A percentile compares a stretch with the other conserved stretches of the same genome.
phyloP scores from a whole-genome alignment of 2,888 invertebrate species.

The Tryphoninae sp. region DNA sequence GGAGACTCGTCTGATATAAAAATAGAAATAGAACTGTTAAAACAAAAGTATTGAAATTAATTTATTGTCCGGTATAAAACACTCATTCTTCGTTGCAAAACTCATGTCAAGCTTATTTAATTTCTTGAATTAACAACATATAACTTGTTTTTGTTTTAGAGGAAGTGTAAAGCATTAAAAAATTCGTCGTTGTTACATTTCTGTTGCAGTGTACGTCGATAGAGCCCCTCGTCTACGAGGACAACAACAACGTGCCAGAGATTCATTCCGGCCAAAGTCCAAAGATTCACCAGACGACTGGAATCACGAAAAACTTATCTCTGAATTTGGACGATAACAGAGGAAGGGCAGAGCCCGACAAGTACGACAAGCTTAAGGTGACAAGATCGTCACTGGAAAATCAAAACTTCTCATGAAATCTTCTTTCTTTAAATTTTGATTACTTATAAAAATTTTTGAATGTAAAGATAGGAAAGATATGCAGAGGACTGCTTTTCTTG shows the following conservation, averaged over 20 bases:
- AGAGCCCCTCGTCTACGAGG: slow-evolving; percentile 61
- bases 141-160: neutral
- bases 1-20: neutral
- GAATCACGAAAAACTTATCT: slow-evolving; percentile 32
- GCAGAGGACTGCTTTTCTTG: neutral
- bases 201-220: slow-evolving; percentile 69
- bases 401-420: neutral
- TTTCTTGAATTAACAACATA: no score
- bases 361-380: slow-evolving; percentile 65
- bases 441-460: neutral
- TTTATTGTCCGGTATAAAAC: no score
- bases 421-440: neutral
- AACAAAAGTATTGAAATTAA: no score
- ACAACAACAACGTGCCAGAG: slow-evolving; percentile 65
- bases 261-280: slow-evolving; percentile 46
- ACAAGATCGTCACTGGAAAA: slow-evolving; percentile 12
- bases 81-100: no score
- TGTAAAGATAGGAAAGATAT: neutral
- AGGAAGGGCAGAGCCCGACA: slow-evolving; percentile 49
- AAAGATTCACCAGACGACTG: slow-evolving; percentile 47
- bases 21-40: neutral
- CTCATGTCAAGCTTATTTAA: no score
- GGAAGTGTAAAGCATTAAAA: neutral
- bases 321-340: slow-evolving; percentile 32
- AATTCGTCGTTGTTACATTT: neutral